Conservation (phyloP, 2,888 invertebrate species). For the Crepidodera aurea region DNA sequence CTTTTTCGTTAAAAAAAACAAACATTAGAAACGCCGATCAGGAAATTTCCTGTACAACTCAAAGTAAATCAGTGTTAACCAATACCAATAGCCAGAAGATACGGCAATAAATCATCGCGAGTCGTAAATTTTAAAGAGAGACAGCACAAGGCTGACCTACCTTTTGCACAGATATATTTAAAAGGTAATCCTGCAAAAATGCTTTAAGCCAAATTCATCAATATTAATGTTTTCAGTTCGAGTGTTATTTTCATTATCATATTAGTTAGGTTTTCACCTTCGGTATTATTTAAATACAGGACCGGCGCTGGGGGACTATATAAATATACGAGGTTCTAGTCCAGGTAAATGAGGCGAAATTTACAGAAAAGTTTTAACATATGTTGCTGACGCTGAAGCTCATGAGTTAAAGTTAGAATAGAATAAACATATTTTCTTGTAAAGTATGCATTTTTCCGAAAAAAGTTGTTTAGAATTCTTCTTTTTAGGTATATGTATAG, state of each 20-base stretch:
- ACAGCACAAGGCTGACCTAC: slow-evolving; percentile 22
- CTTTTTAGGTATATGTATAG: no score
- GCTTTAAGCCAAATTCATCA: slow-evolving; percentile 21
- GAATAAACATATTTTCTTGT: background rate
- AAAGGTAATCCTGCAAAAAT: slow-evolving; percentile 20
- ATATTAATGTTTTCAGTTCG: slow-evolving; percentile 21
- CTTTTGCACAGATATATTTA: slow-evolving; percentile 12
- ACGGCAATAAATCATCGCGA: slow-evolving; percentile 2
- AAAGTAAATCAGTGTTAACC: slow-evolving; percentile 13
- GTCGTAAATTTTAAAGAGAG: slow-evolving; percentile 14
- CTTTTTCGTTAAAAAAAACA: no score
- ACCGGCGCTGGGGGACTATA: background rate
- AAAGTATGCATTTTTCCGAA: background rate
- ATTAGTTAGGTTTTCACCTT: slow-evolving; percentile 33
- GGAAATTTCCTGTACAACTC: background rate
- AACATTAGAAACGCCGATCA: slow-evolving; percentile 2
- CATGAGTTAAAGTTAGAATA: background rate
- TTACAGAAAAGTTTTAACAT: no score
- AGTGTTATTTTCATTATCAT: slow-evolving; percentile 26
- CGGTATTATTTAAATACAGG: slow-evolving; percentile 24
- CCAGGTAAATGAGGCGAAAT: no score
- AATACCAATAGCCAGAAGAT: background rate
- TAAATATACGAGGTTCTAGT: no score
- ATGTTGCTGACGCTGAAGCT: no score
- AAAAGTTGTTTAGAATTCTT: no score